Evolutionary conservation across 2,113 vertebrate genomes (phyloP), one percentile per base, ranked within the genome.

Genomic region (Ceyx cyanopectus): DNA sequence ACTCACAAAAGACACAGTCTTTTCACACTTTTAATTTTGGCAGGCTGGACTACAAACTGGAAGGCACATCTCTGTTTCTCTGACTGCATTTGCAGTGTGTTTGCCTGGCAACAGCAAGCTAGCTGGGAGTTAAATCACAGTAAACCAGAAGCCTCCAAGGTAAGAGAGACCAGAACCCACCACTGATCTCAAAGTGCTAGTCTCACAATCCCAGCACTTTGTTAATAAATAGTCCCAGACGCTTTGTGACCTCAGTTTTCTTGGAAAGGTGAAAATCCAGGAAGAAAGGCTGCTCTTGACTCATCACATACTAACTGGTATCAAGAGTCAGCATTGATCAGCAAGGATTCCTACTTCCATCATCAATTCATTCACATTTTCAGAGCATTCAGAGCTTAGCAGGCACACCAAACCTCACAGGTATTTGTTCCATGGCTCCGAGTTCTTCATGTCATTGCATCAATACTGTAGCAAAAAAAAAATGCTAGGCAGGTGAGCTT

Each of bases 241-340:
- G 45, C 0, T 0, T 11, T 0, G 0, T 45, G 30, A 58, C 6
- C n/a, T 32, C 43, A 22, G 46, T 56, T 37, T 90, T 29, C 48
- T 48, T 53, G 54, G 61, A 90, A 84, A 61, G 66, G 63, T 27
- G 16, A 23, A 68, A 75, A 43, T 27, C 50, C 16, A 1, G 63
- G 73, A 68, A 76, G 23, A 87, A 61, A 45, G 22, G 21, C 17
- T 68, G 61, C 41, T 66, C 57, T 60, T n/a, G 43, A 34, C 53
- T 75, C 69, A n/a, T 29, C 40, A 3, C 3, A 0, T 14, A 15
- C 66, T 29, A 37, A 45, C 10, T 27, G 23, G n/a, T 12, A 37
- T 18, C 65, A 29, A 41, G 41, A 51, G 68, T 3, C 34, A 65
- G 12, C 54, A 77, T 5, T 1, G 0, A 8, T 29, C 56, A 46